Base-by-base conservation (phyloP, 2,113 vertebrate genomes). In the Saimiri boliviensis region DNA sequence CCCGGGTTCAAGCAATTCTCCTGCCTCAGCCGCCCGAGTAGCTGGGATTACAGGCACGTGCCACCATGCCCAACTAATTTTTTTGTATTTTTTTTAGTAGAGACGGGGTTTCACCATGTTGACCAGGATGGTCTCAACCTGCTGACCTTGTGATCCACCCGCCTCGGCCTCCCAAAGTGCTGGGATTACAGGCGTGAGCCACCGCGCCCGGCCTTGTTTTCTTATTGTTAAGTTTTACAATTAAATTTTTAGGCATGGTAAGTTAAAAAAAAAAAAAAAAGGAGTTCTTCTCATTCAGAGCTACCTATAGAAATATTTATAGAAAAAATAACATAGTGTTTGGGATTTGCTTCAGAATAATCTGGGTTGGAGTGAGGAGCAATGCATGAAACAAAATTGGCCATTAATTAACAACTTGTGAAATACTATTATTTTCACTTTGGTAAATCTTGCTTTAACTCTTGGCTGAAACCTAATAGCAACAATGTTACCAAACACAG, bases 391-490 rank as follows among this genome's bases (percentile, higher is more conserved):
- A 94, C 10, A 89, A 71, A 12, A 80, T 3, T 81, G 76, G 5
- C 16, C 42, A 76, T 45, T 68, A 71, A 47, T 23, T 1, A 83
- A 12, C 21, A 58, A 54, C 21, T 86, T 25, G 42, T 80, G 54
- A 80, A 63, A 63, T 56, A 80, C 5, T n/a, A 1, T 42, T 89
- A 60, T 63, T 80, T 92, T 56, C 13, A 49, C 58, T 82, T 73
- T n/a, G 58, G 25, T 25, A 10, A 91, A 74, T 77, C 30, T 94
- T 95, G 79, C 85, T 91, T 95, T 94, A 77, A 58, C 16, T 95
- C 40, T 89, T 30, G 30, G 9, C 70, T 95, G 87, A 71, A 84
- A 77, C 40, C 21, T 35, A 91, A 76, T 25, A 93, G 40, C 52
- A 74, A 90, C 5, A 84, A 14, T 5, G 60, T 70, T 79, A 66